Evolutionary conservation across 2,113 vertebrate species (phyloP).

Genomic region (Cephalopterus ornatus): DNA sequence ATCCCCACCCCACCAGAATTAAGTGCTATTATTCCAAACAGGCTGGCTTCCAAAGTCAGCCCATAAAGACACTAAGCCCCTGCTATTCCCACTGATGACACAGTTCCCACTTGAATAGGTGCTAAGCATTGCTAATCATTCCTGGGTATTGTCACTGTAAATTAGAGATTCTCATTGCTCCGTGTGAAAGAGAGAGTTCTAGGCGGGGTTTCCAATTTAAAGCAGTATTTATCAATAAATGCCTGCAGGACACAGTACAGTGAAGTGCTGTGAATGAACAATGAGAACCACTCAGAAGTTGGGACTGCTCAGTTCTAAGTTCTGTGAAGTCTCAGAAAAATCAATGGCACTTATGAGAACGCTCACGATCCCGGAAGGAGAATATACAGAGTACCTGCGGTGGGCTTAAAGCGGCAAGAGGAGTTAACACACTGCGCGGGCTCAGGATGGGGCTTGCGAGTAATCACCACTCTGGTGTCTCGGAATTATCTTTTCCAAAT

Average conservation of each 20-base stretch:
- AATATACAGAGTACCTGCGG: neutral
- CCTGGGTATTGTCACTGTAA: neutral
- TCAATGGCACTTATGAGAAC: neutral
- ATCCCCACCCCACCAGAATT: neutral
- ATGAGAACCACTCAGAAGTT: conserved; percentile 6
- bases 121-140: neutral
- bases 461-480: conserved; percentile 13
- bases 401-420: conserved; percentile 14
- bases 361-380: neutral
- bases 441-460: conserved; percentile 26
- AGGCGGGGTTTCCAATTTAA: conserved; percentile 33
- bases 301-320: conserved; percentile 6
- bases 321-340: conserved; percentile 23
- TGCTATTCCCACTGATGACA: neutral
- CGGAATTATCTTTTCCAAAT: conserved; percentile 40
- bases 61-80: neutral
- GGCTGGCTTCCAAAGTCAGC: neutral
- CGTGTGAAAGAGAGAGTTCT: neutral
- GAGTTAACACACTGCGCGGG: neutral
- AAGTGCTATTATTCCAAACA: neutral
- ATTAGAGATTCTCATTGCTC: neutral
- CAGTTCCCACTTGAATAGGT: neutral
- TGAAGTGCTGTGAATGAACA: conserved; percentile 21
- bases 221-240: conserved; percentile 55
- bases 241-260: neutral